Percentiles rank a stretch among this genome's conserved stretches.
phyloP scores from a whole-genome alignment of 2,888 invertebrate genomes.

The Mimas tiliae region DNA sequence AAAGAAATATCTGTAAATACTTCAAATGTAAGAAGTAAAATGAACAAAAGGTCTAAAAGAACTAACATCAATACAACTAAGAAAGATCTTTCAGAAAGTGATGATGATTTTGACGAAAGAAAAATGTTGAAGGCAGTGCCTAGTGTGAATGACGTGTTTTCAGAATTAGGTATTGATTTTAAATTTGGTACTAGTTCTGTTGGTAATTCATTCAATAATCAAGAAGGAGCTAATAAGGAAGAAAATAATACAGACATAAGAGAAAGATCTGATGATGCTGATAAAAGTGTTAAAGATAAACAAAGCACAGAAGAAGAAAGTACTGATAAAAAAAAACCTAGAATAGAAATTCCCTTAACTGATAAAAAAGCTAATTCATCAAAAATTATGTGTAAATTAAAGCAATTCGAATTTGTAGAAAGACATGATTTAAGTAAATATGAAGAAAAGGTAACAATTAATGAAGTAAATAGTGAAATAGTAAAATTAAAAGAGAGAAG shows the following conservation, averaged over 20 bases:
- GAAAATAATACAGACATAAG: constrained; percentile 29
- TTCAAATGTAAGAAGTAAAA: constrained; percentile 46
- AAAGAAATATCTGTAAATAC: constrained; percentile 60
- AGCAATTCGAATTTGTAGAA: constrained; percentile 65
- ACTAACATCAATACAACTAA: constrained; percentile 37
- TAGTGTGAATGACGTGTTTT: constrained; percentile 76
- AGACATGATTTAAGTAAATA: constrained; percentile 65
- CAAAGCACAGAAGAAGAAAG: constrained; percentile 1
- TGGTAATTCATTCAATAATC: constrained; percentile 14
- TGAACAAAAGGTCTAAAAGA: constrained; percentile 47
- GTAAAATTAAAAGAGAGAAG: constrained; percentile 44
- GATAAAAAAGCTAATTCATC: constrained; percentile 32
- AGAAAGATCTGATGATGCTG: constrained; percentile 27
- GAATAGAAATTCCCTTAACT: constrained; percentile 32
- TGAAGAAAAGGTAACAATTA: constrained; percentile 48
- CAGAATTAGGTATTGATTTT: constrained; percentile 67
- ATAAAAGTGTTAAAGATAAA: constrained; percentile 10
- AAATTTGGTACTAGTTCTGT: constrained; percentile 43
- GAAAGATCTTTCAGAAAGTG: constrained; percentile 39
- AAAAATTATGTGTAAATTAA: constrained; percentile 56
- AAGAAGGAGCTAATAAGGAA: constrained; percentile 29
- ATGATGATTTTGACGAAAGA: constrained; percentile 45
- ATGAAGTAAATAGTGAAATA: constrained; percentile 36
- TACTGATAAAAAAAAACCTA: constrained; percentile 32
- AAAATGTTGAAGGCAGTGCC: constrained; percentile 68